Evolutionary conservation across 2,888 invertebrate genomes (phyloP).

Genomic region (Athalia cordata): DNA sequence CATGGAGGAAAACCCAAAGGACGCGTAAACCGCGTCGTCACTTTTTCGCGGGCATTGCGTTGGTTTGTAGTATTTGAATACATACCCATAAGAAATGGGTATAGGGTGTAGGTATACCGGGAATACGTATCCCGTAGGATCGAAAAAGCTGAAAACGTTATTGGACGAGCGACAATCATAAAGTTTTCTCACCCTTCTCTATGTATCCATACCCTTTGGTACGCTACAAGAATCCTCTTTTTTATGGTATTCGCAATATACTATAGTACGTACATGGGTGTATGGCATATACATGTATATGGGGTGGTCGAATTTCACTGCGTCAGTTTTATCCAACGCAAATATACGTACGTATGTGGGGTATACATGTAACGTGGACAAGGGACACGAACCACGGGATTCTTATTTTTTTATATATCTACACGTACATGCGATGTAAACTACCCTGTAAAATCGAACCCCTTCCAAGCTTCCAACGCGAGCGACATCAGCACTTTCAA

Average conservation of each 20-base stretch:
- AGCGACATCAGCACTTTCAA: constrained; percentile 35
- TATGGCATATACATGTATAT: too few relatives aligned
- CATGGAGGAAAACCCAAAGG: constrained; percentile 65
- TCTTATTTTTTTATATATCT: constrained; percentile 15
- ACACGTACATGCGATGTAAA: constrained; percentile 24
- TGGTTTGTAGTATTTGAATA: neutral
- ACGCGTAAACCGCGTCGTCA: constrained; percentile 65
- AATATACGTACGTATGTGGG: neutral
- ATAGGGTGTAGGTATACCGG: neutral
- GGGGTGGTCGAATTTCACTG: constrained; percentile 36
- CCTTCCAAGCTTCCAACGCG: neutral
- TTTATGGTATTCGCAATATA: neutral
- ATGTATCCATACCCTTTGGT: neutral
- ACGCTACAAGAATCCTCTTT: too few relatives aligned
- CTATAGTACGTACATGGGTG: too few relatives aligned
- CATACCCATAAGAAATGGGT: neutral
- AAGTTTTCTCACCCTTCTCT: constrained; percentile 16
- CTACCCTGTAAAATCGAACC: constrained; percentile 42
- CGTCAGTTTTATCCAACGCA: constrained; percentile 32
- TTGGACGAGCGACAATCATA: constrained; percentile 43
- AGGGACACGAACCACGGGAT: neutral
- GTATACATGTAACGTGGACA: neutral
- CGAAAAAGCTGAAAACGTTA: constrained; percentile 23
- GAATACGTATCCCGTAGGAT: constrained; percentile 1
- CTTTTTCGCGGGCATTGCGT: neutral